These are phyloP conservation scores for Toxotes jaculatrix DNA, from an alignment of 2,113 vertebrate genomes.

Conservation along the genomic window DNA sequence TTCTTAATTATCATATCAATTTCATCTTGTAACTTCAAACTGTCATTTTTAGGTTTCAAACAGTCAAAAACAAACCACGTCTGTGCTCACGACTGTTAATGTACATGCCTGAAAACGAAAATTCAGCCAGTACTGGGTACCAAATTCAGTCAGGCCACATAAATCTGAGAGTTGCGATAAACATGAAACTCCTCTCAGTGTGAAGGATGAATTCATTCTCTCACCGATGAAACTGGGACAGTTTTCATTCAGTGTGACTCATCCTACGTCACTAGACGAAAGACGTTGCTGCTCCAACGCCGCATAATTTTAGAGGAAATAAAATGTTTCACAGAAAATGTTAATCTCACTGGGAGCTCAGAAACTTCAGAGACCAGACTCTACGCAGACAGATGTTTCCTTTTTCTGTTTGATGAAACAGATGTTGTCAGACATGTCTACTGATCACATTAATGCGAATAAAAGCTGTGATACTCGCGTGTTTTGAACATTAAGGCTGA, in stretches of 20 bases:
- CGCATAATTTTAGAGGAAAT: neutral
- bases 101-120: neutral
- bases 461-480: no score
- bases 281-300: neutral
- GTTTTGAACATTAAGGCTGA: no score
- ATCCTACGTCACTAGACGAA: neutral
- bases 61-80: no score
- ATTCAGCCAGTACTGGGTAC: neutral
- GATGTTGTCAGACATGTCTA: neutral
- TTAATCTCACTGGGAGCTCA: neutral
- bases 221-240: neutral
- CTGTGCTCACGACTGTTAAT: no score
- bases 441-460: neutral
- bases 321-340: neutral
- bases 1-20: neutral
- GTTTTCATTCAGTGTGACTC: constrained; percentile 6
- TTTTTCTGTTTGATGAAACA: neutral
- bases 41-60: neutral
- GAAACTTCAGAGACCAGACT: neutral
- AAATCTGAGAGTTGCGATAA: neutral
- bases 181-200: neutral
- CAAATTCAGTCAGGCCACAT: neutral
- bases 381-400: neutral
- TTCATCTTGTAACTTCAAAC: neutral
- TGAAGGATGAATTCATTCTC: neutral